Base-by-base conservation (phyloP, 2,113 vertebrate species). In the Tamias sibiricus region DNA sequence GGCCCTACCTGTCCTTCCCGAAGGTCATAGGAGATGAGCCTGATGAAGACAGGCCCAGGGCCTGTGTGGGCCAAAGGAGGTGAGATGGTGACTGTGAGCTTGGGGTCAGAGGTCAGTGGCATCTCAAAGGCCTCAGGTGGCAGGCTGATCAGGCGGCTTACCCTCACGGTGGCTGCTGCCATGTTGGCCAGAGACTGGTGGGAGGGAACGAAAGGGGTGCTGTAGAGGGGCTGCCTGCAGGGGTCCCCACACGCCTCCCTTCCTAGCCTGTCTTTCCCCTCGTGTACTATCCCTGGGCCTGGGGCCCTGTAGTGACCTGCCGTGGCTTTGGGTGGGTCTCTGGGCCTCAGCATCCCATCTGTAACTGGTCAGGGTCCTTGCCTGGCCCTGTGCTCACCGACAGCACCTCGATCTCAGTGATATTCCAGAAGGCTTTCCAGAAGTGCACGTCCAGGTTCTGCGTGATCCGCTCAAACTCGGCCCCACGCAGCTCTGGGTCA, bases 391-490 rank as follows among this genome's bases (percentile, higher is more conserved):
- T 1, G 77, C 98, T 98, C 95, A 99, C 99, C 47, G 99, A 99
- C 12, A 99, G 97, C 93, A 99, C 96, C 94, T 99, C 99, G 0
- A 98, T 99, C 98, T 99, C 99, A 0, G 99, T 99, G 93, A 99
- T 98, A 91, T 99, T 99, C 99, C 99, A 99, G 98, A 99, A 99
- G 4, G 98, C 95, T 97, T 99, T 99, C 99, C 99, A 99, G 97
- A 99, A 99, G 92, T 99, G 99, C 71, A 99, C 99, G 0, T 99
- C 99, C 94, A 99, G 97, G 98, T 99, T 99, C 97, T 99, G 99
- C 35, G 98, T 99, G 97, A 99, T 99, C 44, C 99, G 98, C 89
- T 99, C 99, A 97, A 99, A 99, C 97, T 99, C 99, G 0, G 98
- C 92, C 54, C 99, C 99, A 28, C 99, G 98, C 35, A 99, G 98